phyloP scores from a whole-genome alignment of 2,888 invertebrate species.

The Drosophila tanythrix region DNA sequence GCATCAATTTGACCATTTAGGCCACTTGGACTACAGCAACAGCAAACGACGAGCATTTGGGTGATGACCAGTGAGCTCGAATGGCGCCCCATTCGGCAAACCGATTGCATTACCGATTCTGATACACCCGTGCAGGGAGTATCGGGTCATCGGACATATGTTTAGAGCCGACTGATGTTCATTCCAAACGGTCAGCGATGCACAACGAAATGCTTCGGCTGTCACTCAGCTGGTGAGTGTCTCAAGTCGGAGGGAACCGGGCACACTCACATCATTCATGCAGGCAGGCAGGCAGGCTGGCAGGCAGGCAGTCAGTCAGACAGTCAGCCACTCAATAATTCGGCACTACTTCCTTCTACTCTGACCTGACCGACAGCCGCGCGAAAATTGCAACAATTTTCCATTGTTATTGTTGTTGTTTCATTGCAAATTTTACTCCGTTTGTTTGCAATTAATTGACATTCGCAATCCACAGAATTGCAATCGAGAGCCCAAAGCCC shows the following conservation, averaged over 20 bases:
- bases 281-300: constrained; percentile 26
- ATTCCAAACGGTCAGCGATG: constrained; percentile 65
- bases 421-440: constrained; percentile 62
- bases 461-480: constrained; percentile 57
- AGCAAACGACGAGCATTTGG: constrained; percentile 25
- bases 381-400: constrained; percentile 80
- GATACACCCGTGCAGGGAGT: constrained; percentile 6
- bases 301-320: constrained; percentile 39
- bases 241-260: constrained; percentile 18
- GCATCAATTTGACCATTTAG: constrained; percentile 77
- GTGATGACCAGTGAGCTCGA: constrained; percentile 27
- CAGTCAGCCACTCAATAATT: constrained; percentile 71
- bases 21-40: constrained; percentile 18
- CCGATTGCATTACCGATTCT: constrained; percentile 26
- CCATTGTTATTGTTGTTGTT: constrained; percentile 60
- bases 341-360: constrained; percentile 70
- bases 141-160: constrained; percentile 61
- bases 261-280: constrained; percentile 44
- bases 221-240: constrained; percentile 45
- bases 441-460: constrained; percentile 76
- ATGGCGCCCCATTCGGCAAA: constrained; percentile 49
- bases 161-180: constrained; percentile 32
- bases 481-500: constrained; percentile 38
- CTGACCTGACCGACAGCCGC: constrained; percentile 53
- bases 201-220: constrained; percentile 67